phyloP scores from a whole-genome alignment of 1,140 invertebrate genomes.

The Bilobella aurantiaca region DNA sequence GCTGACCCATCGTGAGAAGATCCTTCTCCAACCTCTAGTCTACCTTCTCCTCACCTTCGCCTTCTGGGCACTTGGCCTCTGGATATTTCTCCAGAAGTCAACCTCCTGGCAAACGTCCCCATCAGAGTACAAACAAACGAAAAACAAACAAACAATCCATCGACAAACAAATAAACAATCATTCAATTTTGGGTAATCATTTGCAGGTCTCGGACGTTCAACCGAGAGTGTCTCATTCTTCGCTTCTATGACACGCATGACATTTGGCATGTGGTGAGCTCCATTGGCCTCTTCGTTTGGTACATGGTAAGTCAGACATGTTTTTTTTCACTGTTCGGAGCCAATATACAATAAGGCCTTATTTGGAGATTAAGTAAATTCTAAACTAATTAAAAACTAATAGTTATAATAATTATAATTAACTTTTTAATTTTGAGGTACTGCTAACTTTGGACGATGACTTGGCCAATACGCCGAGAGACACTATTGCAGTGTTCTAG shows the following conservation, averaged over 20 bases:
- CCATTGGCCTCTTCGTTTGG: constrained; percentile 10
- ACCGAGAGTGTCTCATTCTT: constrained; percentile 61
- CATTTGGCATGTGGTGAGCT: constrained; percentile 42
- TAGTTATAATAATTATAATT: no score
- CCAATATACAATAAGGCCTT: neutral
- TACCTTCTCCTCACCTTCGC: constrained; percentile 55
- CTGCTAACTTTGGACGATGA: constrained; percentile 72
- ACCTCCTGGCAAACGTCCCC: constrained; percentile 74
- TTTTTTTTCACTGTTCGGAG: no score
- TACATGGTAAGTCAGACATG: constrained; percentile 7
- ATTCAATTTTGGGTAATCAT: no score
- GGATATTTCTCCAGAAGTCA: constrained; percentile 63
- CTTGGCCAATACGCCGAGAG: constrained; percentile 51
- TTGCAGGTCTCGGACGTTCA: constrained; percentile 60
- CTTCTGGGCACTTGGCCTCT: constrained; percentile 58
- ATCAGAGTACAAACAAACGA: no score
- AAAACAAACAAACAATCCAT: no score
- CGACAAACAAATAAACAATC: no score
- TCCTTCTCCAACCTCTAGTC: constrained; percentile 50
- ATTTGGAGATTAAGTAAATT: neutral
- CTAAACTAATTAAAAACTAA: neutral
- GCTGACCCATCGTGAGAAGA: constrained; percentile 58
- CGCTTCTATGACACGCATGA: constrained; percentile 65
- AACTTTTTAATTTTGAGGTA: no score
- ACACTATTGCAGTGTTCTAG: constrained; percentile 69